Conservation (phyloP, 2,113 vertebrate species). For the Lepidothrix coronata region DNA sequence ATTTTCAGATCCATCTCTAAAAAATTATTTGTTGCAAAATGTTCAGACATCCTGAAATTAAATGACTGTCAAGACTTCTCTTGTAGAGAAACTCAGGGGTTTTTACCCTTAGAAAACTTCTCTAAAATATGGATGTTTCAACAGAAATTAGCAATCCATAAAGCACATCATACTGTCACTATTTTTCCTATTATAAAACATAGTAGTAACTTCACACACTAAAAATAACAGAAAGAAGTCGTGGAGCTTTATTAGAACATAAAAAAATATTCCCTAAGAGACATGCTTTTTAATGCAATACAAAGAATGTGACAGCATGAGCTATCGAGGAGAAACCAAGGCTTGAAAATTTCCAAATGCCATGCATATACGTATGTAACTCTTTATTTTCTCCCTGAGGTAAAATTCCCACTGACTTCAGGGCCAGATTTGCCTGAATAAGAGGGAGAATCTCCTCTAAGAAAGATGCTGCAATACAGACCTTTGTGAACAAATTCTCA, state of each 20-base stretch:
- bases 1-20: not conserved
- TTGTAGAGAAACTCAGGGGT: not conserved
- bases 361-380: not conserved
- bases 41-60: not conserved
- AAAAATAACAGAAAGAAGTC: not conserved
- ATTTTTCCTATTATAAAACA: not conserved
- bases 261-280: not conserved
- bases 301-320: not conserved
- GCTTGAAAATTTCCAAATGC: not conserved
- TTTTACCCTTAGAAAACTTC: not conserved
- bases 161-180: rapidly evolving
- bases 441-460: not conserved
- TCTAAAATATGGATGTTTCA: not conserved
- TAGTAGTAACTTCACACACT: not conserved
- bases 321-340: not conserved
- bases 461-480: not conserved
- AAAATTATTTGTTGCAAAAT: not conserved
- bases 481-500: not conserved
- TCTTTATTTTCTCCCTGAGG: not conserved
- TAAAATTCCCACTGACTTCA: not conserved
- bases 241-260: not conserved
- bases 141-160: not conserved
- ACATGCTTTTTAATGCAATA: not conserved
- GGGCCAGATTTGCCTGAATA: not conserved
- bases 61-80: not conserved